Percentiles rank a stretch among this genome's conserved stretches.
Conservation (phyloP, 2,113 vertebrate species). For the Eretmochelys imbricata region DNA sequence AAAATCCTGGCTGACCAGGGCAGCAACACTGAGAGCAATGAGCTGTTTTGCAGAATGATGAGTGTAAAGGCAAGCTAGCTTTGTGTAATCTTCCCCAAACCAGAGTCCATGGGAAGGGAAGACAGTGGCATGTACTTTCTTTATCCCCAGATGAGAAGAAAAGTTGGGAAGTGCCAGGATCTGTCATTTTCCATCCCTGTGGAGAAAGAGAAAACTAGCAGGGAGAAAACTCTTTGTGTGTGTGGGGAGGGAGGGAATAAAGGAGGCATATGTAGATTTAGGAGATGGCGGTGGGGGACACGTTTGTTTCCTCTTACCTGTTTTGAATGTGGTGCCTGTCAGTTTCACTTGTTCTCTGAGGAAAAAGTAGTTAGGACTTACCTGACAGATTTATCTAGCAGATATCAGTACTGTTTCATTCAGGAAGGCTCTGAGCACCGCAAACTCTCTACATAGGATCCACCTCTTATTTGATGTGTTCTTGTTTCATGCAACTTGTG, state of each 20-base stretch:
- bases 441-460: background rate
- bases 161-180: background rate
- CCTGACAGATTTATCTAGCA: background rate
- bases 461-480: background rate
- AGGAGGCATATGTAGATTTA: background rate
- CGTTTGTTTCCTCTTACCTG: background rate
- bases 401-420: background rate
- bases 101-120: background rate
- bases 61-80: background rate
- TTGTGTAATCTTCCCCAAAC: background rate
- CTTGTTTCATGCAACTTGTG: background rate
- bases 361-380: background rate
- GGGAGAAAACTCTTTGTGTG: background rate
- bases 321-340: background rate
- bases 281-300: no score
- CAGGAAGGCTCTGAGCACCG: background rate
- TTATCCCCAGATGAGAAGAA: background rate
- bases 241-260: background rate
- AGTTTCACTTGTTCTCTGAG: background rate
- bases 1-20: background rate
- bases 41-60: background rate
- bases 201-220: background rate
- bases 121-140: background rate
- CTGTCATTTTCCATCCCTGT: background rate
- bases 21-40: background rate